Evolutionary conservation across 2,113 vertebrate species (phyloP), one percentile per base, ranked within the genome.

Genomic region (Himantopus leucocephalus): DNA sequence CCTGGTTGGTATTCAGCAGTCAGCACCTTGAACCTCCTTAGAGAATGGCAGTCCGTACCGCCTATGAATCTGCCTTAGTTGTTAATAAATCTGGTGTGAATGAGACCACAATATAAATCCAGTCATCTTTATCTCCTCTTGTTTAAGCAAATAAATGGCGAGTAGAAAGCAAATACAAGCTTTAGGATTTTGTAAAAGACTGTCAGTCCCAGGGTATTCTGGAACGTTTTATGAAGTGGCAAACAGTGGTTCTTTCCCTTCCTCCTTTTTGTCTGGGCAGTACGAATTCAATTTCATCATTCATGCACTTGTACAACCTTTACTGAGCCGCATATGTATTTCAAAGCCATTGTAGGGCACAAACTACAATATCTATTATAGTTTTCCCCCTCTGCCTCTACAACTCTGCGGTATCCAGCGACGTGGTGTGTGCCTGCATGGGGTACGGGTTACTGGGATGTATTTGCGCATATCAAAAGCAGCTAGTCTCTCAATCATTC

Each of bases 391-490:
- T 60, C 35, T 13, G 37, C 59, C 63, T 64, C 48, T 72, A 20
- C 21, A 67, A 6, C 50, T 66, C 34, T 15, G 35, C 68, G 43
- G 41, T 56, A 50, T 20, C 45, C 24, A 71, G 80, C 48, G 8
- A 45, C 71, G 82, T 37, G 68, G 64, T 35, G 85, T 41, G 74
- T 88, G 88, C 94, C 93, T 85, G 83, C 78, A 72, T 76, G 71
- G 68, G 66, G 62, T 83, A 22, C 16, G 41, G 18, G 29, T 88
- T 39, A 55, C 95, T 84, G 90, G 92, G 84, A 55, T 52, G 23
- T 64, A 75, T 85, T 94, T 93, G 77, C 11, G 71, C 93, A 94
- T 90, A 94, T 95, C 87, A 91, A 95, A 97, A 92, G 97, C 82
- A 81, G 68, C 77, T 26, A 88, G 76, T 59, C 86, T 81, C 88